Percentiles rank a stretch among this genome's conserved stretches.
Evolutionary conservation across 1,140 invertebrate genomes (phyloP).

Genomic region (Bombus affinis): DNA sequence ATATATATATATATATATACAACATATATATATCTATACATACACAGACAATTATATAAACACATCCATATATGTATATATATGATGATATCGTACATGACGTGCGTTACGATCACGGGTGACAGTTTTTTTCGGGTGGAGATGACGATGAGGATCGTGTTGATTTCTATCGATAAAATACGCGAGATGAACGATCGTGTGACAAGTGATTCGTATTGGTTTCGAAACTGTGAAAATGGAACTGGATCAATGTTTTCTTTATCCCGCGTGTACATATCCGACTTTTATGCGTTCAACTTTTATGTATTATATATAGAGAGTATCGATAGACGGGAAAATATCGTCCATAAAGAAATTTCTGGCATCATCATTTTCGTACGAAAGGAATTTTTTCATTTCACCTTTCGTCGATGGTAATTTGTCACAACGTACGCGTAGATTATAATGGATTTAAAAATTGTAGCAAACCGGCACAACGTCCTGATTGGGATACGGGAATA

Average conservation of each 20-base stretch:
- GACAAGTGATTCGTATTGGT: conserved; percentile 3
- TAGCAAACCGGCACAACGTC: background rate
- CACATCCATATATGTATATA: conserved; percentile 23
- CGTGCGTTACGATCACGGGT: conserved; percentile 44
- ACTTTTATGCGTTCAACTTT: background rate
- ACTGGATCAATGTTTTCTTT: background rate
- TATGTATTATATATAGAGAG: background rate
- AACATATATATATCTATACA: conserved; percentile 5
- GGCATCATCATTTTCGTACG: no score
- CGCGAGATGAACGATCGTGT: conserved; percentile 17
- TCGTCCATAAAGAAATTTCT: background rate
- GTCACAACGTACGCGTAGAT: no score
- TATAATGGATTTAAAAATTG: background rate
- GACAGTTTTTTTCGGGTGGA: background rate
- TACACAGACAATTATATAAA: conserved; percentile 10
- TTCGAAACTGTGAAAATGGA: conserved; percentile 20
- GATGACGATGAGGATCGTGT: background rate
- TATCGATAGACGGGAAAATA: background rate
- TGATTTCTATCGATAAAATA: conserved; percentile 21
- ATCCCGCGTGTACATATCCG: background rate
- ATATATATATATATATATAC: conserved; percentile 6
- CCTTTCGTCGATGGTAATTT: background rate
- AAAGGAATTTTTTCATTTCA: background rate
- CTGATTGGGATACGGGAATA: background rate
- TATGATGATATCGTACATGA: conserved; percentile 32